A percentile compares a stretch with the other conserved stretches of the same genome.
These are phyloP conservation scores for Suricata suricatta DNA, from an alignment of 2,113 vertebrate genomes.

Conservation along the genomic window DNA sequence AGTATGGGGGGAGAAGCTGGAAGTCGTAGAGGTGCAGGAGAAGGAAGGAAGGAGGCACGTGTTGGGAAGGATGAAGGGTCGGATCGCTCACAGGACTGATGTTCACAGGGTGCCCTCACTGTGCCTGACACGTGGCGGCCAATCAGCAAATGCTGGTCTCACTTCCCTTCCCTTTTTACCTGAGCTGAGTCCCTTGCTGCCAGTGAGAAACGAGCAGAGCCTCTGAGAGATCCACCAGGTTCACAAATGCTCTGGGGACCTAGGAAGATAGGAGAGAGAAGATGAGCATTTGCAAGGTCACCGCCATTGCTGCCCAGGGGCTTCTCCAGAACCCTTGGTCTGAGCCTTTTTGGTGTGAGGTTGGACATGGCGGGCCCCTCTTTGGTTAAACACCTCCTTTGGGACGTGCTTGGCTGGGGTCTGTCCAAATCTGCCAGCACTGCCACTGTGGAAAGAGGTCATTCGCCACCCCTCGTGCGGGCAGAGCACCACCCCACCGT, in stretches of 20 bases:
- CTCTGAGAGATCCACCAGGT: conserved; percentile 84
- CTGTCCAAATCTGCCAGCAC: not conserved
- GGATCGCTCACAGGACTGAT: not conserved
- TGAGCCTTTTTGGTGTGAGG: not conserved
- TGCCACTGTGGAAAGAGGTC: not conserved
- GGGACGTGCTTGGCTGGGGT: not conserved
- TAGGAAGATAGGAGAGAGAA: conserved; percentile 50
- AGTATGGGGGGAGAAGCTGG: not conserved
- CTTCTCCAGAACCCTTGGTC: not conserved
- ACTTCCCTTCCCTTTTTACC: conserved; percentile 72
- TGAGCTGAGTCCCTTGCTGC: conserved; percentile 59
- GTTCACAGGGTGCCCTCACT: not conserved
- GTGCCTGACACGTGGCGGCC: not conserved
- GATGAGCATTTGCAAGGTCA: not conserved
- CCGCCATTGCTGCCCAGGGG: fast-evolving
- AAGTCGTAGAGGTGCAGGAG: not conserved
- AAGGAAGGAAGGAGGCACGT: not conserved
- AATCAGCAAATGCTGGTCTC: fast-evolving
- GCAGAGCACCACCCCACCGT: not conserved
- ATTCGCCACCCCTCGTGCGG: fast-evolving
- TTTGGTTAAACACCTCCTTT: not conserved
- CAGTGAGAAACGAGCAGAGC: not conserved
- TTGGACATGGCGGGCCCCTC: fast-evolving
- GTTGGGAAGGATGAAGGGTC: not conserved
- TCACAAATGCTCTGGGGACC: conserved; percentile 86